phyloP scores from a whole-genome alignment of 2,113 vertebrate species.

The Platycercus adscitus region DNA sequence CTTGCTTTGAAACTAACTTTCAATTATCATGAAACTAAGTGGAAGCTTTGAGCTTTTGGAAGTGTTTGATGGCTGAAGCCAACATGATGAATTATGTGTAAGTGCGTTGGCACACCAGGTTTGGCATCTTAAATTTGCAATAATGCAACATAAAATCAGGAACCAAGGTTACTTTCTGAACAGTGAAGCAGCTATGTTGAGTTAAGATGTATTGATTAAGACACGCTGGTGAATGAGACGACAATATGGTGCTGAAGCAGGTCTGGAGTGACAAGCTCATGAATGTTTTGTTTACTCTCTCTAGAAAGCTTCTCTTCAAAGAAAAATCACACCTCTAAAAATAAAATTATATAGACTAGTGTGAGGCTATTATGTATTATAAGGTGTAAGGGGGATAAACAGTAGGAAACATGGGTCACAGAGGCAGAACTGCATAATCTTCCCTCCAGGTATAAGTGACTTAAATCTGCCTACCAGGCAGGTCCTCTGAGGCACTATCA shows the following conservation, averaged over 20 bases:
- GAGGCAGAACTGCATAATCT: background rate
- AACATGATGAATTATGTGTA: background rate
- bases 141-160: background rate
- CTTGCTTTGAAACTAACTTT: background rate
- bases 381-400: background rate
- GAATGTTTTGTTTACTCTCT: background rate
- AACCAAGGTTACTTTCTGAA: background rate
- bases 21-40: background rate
- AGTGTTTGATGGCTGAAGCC: background rate
- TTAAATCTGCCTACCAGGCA: background rate
- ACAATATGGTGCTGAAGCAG: background rate
- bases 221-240: accelerated
- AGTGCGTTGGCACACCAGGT: background rate
- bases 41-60: background rate
- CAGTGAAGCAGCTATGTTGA: background rate
- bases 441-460: background rate
- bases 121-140: background rate
- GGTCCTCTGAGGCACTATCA: background rate
- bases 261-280: accelerated
- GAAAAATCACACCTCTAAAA: background rate
- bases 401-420: background rate
- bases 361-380: background rate
- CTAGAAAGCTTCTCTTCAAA: background rate
- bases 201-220: background rate
- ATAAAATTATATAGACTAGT: background rate